Conservation (phyloP, 2,113 vertebrate genomes). For the Alexandromys fortis region DNA sequence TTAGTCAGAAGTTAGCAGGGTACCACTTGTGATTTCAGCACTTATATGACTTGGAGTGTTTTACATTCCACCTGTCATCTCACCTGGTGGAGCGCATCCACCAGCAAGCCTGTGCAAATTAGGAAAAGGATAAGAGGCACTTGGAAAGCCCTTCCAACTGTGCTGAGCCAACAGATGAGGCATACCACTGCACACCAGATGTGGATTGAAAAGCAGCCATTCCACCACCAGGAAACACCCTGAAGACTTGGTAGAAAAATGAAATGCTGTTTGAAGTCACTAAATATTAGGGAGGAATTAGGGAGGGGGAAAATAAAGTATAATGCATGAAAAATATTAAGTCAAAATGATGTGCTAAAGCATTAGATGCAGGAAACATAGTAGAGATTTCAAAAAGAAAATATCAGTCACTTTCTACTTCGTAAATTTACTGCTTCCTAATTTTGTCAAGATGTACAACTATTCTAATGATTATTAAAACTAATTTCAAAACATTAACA, state of each 20-base stretch:
- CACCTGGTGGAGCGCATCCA: background rate
- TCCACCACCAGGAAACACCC: background rate
- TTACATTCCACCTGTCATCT: background rate
- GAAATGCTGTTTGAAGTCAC: background rate
- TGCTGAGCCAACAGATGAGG: background rate
- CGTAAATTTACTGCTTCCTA: background rate
- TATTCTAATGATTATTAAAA: background rate
- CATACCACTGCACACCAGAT: background rate
- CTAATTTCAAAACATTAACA: background rate
- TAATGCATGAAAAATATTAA: background rate
- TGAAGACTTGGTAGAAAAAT: background rate
- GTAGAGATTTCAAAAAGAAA: background rate
- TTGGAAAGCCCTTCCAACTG: background rate
- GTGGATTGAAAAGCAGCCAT: background rate
- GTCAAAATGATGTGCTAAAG: background rate
- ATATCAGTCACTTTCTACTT: background rate
- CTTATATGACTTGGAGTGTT: background rate
- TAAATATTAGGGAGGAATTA: background rate
- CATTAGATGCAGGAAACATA: background rate
- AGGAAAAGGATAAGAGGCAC: background rate
- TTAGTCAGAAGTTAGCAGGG: background rate
- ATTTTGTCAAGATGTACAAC: background rate
- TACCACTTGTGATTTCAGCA: background rate
- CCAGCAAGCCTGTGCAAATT: background rate
- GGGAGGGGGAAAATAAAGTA: background rate